These are phyloP conservation scores for Melanotus villosus DNA, from an alignment of 2,888 invertebrate species.

Conservation along the genomic window DNA sequence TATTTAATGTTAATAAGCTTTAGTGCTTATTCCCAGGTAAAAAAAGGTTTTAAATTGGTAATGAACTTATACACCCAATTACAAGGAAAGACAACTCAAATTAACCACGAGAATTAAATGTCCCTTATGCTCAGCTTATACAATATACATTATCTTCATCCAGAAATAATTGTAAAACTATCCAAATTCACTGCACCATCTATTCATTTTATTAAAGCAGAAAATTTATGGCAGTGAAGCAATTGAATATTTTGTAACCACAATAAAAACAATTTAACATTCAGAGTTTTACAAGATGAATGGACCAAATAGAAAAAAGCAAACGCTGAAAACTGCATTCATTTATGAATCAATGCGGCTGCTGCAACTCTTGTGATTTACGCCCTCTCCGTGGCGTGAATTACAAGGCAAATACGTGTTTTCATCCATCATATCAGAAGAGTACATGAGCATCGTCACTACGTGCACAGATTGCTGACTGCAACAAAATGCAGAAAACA, in stretches of 20 bases:
- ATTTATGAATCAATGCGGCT: slow-evolving; percentile 34
- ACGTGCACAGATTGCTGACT: slow-evolving; percentile 18
- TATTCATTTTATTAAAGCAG: slow-evolving; percentile 5
- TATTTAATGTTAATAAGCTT: no score
- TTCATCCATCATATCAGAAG: slow-evolving; percentile 22
- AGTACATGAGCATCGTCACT: slow-evolving; percentile 10
- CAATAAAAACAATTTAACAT: slow-evolving; percentile 11
- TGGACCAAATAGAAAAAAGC: slow-evolving; percentile 6
- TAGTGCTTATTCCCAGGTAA: no score
- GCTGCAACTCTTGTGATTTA: slow-evolving; percentile 26
- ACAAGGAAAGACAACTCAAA: no score
- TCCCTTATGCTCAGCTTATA: no score
- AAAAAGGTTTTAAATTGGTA: no score
- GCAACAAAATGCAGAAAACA: neutral
- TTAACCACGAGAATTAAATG: no score
- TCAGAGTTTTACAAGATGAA: slow-evolving; percentile 4
- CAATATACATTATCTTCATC: no score
- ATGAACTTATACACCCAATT: no score
- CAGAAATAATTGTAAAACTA: no score
- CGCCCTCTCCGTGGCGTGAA: slow-evolving; percentile 14
- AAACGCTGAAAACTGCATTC: slow-evolving; percentile 27
- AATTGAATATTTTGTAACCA: slow-evolving; percentile 12
- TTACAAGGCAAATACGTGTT: slow-evolving; percentile 30
- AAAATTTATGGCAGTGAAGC: slow-evolving; percentile 11
- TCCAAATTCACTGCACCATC: neutral